Evolutionary conservation across 2,888 invertebrate genomes (phyloP).

Genomic region (Trimorus sp.): DNA sequence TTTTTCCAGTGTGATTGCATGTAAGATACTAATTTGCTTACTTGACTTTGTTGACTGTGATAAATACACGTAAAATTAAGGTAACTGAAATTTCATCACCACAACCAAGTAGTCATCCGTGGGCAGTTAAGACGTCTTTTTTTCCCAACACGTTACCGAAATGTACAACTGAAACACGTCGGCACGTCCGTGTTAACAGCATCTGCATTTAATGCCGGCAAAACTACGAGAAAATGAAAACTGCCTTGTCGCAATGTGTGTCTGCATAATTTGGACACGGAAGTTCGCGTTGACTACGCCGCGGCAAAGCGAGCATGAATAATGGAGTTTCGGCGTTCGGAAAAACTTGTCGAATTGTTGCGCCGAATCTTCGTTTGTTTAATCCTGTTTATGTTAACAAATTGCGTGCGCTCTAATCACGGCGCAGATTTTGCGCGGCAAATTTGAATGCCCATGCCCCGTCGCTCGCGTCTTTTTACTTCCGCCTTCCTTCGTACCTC

Average conservation of each 20-base stretch:
- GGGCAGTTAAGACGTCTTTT: not conserved
- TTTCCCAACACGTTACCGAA: constrained; percentile 50
- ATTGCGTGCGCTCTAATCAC: not conserved
- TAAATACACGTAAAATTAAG: too few relatives aligned
- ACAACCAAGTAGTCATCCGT: too few relatives aligned
- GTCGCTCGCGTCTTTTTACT: too few relatives aligned
- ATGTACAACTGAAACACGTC: constrained; percentile 53
- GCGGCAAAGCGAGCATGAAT: constrained; percentile 54
- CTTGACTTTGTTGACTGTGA: too few relatives aligned
- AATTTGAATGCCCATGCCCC: too few relatives aligned
- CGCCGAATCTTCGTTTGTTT: constrained; percentile 39
- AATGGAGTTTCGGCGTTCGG: constrained; percentile 31
- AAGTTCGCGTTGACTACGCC: constrained; percentile 48
- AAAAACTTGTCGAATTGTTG: constrained; percentile 47
- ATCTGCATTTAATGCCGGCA: constrained; percentile 59
- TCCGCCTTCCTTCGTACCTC: too few relatives aligned
- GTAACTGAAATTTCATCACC: too few relatives aligned
- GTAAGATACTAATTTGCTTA: too few relatives aligned
- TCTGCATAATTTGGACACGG: constrained; percentile 57
- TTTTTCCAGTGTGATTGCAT: too few relatives aligned
- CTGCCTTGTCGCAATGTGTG: constrained; percentile 57
- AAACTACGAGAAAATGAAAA: constrained; percentile 62
- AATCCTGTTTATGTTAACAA: constrained; percentile 39
- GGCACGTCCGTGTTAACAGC: constrained; percentile 49
- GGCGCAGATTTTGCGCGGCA: too few relatives aligned